These are phyloP conservation scores for Ramphastos sulfuratus DNA, from an alignment of 2,113 vertebrate genomes.

Conservation along the genomic window DNA sequence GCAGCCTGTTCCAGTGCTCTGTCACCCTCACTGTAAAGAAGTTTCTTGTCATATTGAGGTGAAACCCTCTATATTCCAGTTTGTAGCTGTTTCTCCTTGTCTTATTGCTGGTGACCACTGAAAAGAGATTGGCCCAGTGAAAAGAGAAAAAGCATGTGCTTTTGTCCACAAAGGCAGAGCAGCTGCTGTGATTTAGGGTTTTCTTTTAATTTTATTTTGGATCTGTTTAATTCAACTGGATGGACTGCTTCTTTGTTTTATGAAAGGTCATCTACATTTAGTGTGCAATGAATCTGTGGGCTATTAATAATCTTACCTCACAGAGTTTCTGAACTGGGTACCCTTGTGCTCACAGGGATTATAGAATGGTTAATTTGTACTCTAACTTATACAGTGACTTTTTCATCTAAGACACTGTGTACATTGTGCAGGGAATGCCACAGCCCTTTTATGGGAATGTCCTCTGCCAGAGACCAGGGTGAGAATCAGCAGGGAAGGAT, in stretches of 20 bases:
- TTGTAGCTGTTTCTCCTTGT: no score
- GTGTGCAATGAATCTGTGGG: background rate
- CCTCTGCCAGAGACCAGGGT: background rate
- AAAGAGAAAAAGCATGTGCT: no score
- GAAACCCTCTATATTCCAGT: no score
- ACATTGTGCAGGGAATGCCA: conserved; percentile 20
- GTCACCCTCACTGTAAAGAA: no score
- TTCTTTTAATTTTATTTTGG: background rate
- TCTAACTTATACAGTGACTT: background rate
- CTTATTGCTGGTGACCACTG: no score
- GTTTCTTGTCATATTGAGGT: no score
- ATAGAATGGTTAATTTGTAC: conserved; percentile 3
- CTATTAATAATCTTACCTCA: conserved; percentile 5
- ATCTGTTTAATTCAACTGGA: background rate
- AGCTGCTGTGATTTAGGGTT: background rate
- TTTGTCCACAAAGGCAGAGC: background rate
- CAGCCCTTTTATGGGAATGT: background rate
- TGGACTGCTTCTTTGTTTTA: background rate
- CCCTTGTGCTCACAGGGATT: background rate
- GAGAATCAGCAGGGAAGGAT: background rate
- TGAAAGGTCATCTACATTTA: background rate
- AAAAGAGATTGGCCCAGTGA: no score
- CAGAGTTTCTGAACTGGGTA: conserved; percentile 1
- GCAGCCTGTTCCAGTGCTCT: no score
- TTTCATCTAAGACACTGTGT: conserved; percentile 3